A percentile compares a stretch with the other conserved stretches of the same genome.
Conservation (phyloP, 2,888 invertebrate genomes). For the Drosophila prolongata region DNA sequence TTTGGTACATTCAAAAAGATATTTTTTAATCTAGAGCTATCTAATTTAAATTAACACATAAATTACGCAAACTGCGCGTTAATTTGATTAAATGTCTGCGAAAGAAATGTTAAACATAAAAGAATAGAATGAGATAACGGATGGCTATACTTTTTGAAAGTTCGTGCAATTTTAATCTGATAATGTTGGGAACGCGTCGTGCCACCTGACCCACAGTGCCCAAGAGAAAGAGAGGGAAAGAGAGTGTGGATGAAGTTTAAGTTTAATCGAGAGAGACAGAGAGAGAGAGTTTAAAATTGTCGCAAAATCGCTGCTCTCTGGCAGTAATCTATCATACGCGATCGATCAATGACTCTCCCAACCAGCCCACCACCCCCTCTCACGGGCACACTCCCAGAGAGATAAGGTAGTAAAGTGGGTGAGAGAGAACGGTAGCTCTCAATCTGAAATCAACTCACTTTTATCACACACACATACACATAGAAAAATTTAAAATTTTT, state of each 20-base stretch:
- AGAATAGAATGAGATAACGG: constrained; percentile 3
- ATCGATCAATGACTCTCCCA: constrained; percentile 37
- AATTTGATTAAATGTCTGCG: background rate
- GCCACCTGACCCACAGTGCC: constrained; percentile 36
- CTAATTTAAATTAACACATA: background rate
- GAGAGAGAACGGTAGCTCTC: constrained; percentile 25
- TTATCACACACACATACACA: constrained; percentile 40
- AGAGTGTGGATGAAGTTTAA: constrained; percentile 6
- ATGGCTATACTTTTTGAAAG: constrained; percentile 14
- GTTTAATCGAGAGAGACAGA: constrained; percentile 2
- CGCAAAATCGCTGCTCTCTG: constrained; percentile 22
- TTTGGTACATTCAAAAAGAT: too few species aligned
- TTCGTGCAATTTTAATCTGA: constrained; percentile 25
- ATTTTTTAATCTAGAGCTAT: too few species aligned
- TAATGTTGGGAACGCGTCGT: constrained; percentile 8
- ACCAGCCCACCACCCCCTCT: constrained; percentile 15
- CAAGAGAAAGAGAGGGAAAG: constrained; percentile 9
- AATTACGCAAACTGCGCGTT: constrained; percentile 3
- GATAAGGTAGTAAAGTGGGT: constrained; percentile 27
- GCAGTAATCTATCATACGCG: constrained; percentile 43
- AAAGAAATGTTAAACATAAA: constrained; percentile 3
- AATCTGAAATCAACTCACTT: constrained; percentile 37
- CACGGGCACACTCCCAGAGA: background rate
- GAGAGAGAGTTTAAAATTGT: constrained; percentile 19
- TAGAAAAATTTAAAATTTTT: background rate